Evolutionary conservation across 1,140 invertebrate species (phyloP).

Genomic region (Drosophila grimshawi): DNA sequence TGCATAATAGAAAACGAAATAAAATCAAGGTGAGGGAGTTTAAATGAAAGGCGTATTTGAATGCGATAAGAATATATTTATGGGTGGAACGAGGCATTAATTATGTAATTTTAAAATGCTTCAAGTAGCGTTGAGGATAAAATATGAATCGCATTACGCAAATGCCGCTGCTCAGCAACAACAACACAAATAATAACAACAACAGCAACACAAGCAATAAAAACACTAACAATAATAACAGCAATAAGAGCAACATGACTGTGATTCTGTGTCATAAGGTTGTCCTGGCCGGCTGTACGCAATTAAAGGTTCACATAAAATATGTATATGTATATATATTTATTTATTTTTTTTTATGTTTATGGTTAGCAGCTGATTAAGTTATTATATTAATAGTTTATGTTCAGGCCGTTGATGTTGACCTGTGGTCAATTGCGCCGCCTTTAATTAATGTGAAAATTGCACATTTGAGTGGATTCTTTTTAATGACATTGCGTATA

Average conservation of each 20-base stretch:
- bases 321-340: constrained; percentile 7
- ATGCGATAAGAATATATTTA: constrained; percentile 48
- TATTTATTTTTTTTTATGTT: constrained; percentile 31
- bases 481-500: constrained; percentile 20
- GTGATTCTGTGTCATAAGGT: not conserved
- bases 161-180: constrained; percentile 7
- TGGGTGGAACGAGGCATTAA: constrained; percentile 16
- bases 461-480: constrained; percentile 13
- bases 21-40: not conserved
- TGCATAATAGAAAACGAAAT: not conserved
- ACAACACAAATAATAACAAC: constrained; percentile 1
- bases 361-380: constrained; percentile 44
- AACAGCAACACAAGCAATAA: constrained; percentile 10
- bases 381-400: constrained; percentile 50
- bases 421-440: constrained; percentile 7
- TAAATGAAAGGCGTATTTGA: not conserved
- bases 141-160: constrained; percentile 34
- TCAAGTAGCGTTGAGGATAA: constrained; percentile 3
- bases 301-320: not conserved
- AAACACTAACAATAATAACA: constrained; percentile 10
- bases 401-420: constrained; percentile 17
- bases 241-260: not conserved
- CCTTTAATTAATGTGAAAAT: constrained; percentile 32
- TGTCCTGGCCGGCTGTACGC: constrained; percentile 1
- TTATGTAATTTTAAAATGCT: constrained; percentile 31